Conservation (phyloP, 64 coral and sea anemone species). For the Hydrozoanthus tunicans region DNA sequence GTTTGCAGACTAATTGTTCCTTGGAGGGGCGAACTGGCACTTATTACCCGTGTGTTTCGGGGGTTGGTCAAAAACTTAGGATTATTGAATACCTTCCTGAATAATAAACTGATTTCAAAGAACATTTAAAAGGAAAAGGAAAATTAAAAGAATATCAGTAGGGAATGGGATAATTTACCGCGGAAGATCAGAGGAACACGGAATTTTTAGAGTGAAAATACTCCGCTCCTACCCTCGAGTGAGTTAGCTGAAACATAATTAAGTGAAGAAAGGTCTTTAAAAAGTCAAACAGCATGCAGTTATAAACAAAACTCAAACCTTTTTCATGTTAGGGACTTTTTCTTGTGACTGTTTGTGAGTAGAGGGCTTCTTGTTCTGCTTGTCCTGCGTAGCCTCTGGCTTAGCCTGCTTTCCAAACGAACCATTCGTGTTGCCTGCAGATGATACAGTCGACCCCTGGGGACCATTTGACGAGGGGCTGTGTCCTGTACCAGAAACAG, state of each 20-base stretch:
- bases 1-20: no score
- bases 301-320: slow-evolving; percentile 9
- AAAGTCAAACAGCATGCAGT: neutral
- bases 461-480: neutral
- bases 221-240: neutral
- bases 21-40: no score
- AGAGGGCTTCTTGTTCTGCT: neutral
- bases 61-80: no score
- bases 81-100: no score
- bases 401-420: neutral
- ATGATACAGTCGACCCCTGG: neutral
- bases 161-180: no score
- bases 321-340: slow-evolving; percentile 35
- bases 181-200: no score
- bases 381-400: neutral
- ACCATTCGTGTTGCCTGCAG: neutral
- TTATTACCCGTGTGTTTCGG: no score
- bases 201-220: no score
- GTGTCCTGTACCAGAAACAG: neutral
- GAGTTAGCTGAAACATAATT: neutral
- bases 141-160: no score
- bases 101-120: no score
- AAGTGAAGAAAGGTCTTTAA: neutral
- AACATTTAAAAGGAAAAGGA: no score
- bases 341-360: slow-evolving; percentile 34